phyloP scores from a whole-genome alignment of 2,113 vertebrate genomes.

The Anhinga anhinga region DNA sequence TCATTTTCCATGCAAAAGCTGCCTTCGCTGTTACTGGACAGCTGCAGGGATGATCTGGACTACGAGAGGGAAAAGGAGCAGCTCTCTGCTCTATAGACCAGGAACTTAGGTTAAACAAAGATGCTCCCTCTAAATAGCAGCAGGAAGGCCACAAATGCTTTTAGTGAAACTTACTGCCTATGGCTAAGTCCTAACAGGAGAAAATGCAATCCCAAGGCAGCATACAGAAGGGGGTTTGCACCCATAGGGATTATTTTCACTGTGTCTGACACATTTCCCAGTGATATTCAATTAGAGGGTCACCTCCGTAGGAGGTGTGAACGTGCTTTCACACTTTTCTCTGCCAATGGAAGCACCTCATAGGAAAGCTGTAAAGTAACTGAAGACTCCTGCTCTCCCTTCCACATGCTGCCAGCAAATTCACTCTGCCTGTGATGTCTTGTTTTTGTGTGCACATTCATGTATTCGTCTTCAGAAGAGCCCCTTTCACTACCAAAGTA shows the following conservation, averaged over 20 bases:
- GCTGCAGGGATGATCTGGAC: not conserved
- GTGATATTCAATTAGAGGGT: constrained; percentile 56
- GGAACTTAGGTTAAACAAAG: not conserved
- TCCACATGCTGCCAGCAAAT: constrained; percentile 25
- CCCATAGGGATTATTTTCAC: constrained; percentile 11
- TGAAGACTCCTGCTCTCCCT: constrained; percentile 24
- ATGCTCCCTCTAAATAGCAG: not conserved
- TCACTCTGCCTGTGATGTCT: not conserved
- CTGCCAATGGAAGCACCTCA: constrained; percentile 21
- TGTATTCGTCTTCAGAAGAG: not conserved
- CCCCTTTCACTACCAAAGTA: not conserved
- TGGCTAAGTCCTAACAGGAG: not conserved
- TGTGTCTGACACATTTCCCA: constrained; percentile 40
- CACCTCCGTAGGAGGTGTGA: not conserved
- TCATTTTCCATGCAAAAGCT: not conserved
- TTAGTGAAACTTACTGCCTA: not conserved
- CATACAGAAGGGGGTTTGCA: not conserved
- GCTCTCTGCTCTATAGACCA: not conserved
- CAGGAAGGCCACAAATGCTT: not conserved
- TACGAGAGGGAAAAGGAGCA: not conserved
- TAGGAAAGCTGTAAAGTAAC: constrained; percentile 44
- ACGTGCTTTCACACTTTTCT: not conserved
- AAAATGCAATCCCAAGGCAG: not conserved
- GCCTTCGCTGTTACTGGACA: not conserved
- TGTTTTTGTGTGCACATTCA: not conserved